Base-by-base conservation (phyloP, 1,140 invertebrate species). In the Ladona fulva region DNA sequence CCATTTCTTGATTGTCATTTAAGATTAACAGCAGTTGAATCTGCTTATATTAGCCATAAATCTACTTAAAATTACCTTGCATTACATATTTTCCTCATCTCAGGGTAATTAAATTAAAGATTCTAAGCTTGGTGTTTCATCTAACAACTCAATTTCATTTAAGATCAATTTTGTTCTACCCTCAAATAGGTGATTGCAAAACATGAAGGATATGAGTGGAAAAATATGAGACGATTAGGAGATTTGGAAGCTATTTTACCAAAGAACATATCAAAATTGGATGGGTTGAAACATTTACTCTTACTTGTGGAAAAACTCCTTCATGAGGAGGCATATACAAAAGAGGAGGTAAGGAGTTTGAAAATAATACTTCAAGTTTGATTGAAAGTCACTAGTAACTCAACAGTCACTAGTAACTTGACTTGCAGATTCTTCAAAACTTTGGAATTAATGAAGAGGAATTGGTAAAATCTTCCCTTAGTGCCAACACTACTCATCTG, bases 281-380 rank as follows among this genome's bases (percentile, higher is more conserved):
- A 91, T 75, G 78, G 52, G 14, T 66, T 66, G 52, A 16, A 66
- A 19, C 14, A 22, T 66, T 16, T 22, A 16, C n/a, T 66, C 5
- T 66, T 83, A 10, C 81, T 94, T 37, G 92, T 94, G 0, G 83
- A 89, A 25, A 83, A 89, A 74, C 83, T 87, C 77, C 84, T 97
- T 16, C 91, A 92, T 80, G 86, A 90, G 80, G 88, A 90, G 42
- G 86, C 90, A 0, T 98, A 97, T 82, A 90, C 87, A 19, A 91
- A 92, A 80, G 83, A 89, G 14, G 95, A 98, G 86, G 88, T 98
- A 78, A 86, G 88, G 79, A 79, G 44, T 79, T 75, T 75, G 24
- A 75, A 22, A 29, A 66, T 6, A 6, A 16, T 66, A 6, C 52
- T 66, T 66, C 1, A 66, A 8, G 8, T 37, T 1, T 1, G 1